These are phyloP conservation scores for Semibalanus balanoides DNA, from an alignment of 1,140 invertebrate species.

Conservation along the genomic window DNA sequence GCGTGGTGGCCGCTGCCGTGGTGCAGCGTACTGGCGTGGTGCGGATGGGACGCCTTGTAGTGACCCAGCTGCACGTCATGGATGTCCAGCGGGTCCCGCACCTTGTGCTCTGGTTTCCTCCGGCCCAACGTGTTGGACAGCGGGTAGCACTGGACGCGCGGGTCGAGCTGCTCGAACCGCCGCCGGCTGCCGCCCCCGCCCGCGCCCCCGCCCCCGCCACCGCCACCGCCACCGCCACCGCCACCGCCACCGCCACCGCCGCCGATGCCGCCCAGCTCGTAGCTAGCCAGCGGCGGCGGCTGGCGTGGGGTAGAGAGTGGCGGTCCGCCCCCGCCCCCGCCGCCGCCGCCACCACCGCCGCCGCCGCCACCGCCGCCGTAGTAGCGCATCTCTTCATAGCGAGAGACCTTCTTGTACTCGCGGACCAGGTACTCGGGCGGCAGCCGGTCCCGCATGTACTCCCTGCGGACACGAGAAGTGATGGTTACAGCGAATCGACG, in stretches of 20 bases:
- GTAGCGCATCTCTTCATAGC: constrained; percentile 1
- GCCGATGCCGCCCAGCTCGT: constrained; percentile 12
- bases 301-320: constrained; percentile 11
- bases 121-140: constrained; percentile 8
- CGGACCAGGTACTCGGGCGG: constrained; percentile 15
- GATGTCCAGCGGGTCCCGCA: constrained; percentile 1
- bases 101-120: background rate
- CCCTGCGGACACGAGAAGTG: too few relatives aligned
- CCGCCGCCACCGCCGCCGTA: constrained; percentile 17
- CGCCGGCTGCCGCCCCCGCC: constrained; percentile 10
- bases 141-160: constrained; percentile 3
- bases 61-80: background rate
- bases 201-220: constrained; percentile 10
- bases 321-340: constrained; percentile 17
- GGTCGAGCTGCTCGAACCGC: constrained; percentile 6
- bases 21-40: background rate
- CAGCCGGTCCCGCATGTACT: constrained; percentile 18
- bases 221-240: constrained; percentile 9
- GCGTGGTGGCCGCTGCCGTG: background rate
- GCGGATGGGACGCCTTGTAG: background rate
- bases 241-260: constrained; percentile 7
- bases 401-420: constrained; percentile 14
- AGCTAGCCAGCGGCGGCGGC: constrained; percentile 14
- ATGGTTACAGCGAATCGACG: too few relatives aligned
- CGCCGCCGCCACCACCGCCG: constrained; percentile 17